phyloP scores from a whole-genome alignment of 2,888 invertebrate genomes.

The Ypsolopha scabrella region DNA sequence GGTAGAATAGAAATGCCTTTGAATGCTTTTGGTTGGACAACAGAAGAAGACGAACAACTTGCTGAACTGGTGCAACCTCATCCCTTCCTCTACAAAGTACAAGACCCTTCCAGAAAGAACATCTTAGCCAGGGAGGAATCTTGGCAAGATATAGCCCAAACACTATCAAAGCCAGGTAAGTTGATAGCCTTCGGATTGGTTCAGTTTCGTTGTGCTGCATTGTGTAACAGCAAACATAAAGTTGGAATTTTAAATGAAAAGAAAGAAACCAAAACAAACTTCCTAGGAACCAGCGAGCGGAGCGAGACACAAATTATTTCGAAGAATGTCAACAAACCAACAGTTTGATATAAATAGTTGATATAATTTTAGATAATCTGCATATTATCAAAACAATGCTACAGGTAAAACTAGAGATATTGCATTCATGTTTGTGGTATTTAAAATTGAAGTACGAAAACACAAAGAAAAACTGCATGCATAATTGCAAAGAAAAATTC shows the following conservation, averaged over 20 bases:
- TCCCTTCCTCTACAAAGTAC: conserved; percentile 41
- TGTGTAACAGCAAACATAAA: conserved; percentile 18
- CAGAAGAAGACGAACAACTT: conserved; percentile 49
- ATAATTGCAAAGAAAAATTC: not conserved
- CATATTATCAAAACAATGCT: too few species aligned
- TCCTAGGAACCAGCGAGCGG: not conserved
- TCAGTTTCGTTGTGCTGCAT: conserved; percentile 26
- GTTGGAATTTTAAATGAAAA: conserved; percentile 9
- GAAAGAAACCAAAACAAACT: conserved; percentile 4
- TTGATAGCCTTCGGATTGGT: not conserved
- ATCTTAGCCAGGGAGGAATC: conserved; percentile 49
- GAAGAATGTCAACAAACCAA: too few species aligned
- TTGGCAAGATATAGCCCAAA: conserved; percentile 55
- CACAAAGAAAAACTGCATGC: too few species aligned
- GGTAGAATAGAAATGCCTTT: conserved; percentile 43
- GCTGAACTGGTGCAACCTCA: conserved; percentile 53
- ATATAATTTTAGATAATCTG: too few species aligned
- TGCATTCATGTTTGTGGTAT: too few species aligned
- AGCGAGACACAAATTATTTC: too few species aligned
- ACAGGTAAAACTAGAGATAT: too few species aligned
- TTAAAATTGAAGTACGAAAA: too few species aligned
- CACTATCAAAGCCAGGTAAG: conserved; percentile 50
- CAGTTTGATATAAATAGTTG: too few species aligned
- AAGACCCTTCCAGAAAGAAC: conserved; percentile 51
- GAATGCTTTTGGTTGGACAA: conserved; percentile 51